phyloP scores from a whole-genome alignment of 2,888 invertebrate species.

The Cryptus viduatorius region DNA sequence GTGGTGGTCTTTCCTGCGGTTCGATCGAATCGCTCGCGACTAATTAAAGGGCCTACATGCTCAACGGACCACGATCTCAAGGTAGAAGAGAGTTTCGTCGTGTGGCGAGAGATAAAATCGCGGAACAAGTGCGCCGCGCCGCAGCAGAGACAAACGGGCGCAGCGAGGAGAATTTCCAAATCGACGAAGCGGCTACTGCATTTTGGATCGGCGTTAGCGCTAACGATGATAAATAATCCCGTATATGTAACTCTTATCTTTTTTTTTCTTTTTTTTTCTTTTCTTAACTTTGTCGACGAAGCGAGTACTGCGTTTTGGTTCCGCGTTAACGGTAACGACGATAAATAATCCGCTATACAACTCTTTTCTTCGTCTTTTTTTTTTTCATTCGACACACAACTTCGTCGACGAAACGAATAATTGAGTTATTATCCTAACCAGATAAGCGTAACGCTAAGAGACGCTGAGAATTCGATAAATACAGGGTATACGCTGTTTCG shows the following conservation, averaged over 20 bases:
- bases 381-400: not conserved
- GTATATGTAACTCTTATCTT: not conserved
- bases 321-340: not conserved
- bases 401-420: conserved; percentile 10
- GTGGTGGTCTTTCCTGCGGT: conserved; percentile 58
- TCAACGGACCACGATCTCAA: conserved; percentile 60
- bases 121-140: conserved; percentile 56
- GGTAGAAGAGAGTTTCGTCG: conserved; percentile 53
- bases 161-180: conserved; percentile 22
- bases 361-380: not conserved
- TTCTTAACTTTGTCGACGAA: conserved; percentile 12
- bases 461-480: conserved; percentile 2
- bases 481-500: not conserved
- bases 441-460: not conserved
- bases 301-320: not conserved
- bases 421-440: conserved; percentile 3
- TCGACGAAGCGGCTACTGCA: conserved; percentile 26
- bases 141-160: conserved; percentile 29
- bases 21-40: conserved; percentile 61
- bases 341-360: not conserved
- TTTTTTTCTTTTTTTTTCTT: not conserved
- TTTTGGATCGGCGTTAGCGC: not conserved
- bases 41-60: conserved; percentile 69
- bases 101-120: conserved; percentile 61
- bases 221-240: conserved; percentile 9